Evolutionary conservation across 2,797 vertebrate genomes (phyloP).

Genomic region (Podarcis lilfordi): DNA sequence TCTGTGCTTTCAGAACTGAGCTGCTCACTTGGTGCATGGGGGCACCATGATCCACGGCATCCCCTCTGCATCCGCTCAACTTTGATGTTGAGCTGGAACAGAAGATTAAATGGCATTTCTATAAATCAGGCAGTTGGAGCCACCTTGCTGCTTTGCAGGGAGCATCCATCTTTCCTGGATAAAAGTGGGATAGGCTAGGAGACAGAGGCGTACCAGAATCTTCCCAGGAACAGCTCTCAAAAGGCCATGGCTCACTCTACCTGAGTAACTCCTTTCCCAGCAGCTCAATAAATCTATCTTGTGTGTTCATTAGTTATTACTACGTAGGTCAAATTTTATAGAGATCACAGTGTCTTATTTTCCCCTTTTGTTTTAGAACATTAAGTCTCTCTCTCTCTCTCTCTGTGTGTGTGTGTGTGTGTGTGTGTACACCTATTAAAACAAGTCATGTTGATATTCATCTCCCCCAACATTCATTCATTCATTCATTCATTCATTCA

Average conservation of each 20-base stretch:
- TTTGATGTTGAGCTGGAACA: neutral
- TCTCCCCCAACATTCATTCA: neutral
- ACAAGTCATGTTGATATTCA: neutral
- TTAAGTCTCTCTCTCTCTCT: too few relatives aligned
- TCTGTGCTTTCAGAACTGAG: too few relatives aligned
- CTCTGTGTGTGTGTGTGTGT: too few relatives aligned
- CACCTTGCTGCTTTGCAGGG: neutral
- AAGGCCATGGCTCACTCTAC: neutral
- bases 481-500: too few relatives aligned
- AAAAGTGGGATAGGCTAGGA: too few relatives aligned
- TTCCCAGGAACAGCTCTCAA: neutral
- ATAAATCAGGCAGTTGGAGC: neutral
- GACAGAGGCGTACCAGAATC: neutral
- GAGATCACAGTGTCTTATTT: neutral
- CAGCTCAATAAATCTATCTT: slow-evolving; percentile 14
- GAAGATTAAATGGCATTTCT: neutral
- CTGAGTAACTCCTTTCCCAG: slow-evolving; percentile 12
- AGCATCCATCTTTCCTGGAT: neutral
- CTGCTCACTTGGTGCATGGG: too few relatives aligned
- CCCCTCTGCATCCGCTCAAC: too few relatives aligned
- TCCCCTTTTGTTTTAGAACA: neutral
- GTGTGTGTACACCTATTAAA: neutral
- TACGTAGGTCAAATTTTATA: slow-evolving; percentile 57
- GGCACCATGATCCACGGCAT: too few relatives aligned
- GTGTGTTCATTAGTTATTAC: slow-evolving; percentile 9